Conservation (phyloP, 2,113 vertebrate genomes). For the Clinocottus analis region DNA sequence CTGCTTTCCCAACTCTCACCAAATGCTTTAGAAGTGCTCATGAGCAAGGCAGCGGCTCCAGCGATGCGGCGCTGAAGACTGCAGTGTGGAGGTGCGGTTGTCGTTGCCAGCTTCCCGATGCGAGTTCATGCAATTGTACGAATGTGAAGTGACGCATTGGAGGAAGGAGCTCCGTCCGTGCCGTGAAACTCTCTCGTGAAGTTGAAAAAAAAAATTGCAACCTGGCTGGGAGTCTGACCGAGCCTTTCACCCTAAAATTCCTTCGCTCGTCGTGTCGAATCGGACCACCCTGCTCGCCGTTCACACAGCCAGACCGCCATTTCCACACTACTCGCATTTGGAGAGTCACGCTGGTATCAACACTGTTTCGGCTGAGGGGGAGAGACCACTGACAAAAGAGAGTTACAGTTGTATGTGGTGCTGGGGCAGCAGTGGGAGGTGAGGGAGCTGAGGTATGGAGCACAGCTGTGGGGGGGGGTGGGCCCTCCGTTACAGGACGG, state of each 20-base stretch:
- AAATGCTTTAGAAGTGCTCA: conserved; percentile 28
- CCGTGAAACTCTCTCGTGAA: conserved; percentile 7
- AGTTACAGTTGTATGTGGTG: conserved; percentile 30
- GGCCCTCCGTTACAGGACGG: conserved; percentile 43
- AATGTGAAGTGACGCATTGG: conserved; percentile 19
- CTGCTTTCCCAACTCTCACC: conserved; percentile 48
- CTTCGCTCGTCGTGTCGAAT: conserved; percentile 53
- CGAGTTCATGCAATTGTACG: conserved; percentile 5
- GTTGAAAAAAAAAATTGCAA: conserved; percentile 16
- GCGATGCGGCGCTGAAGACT: conserved; percentile 1
- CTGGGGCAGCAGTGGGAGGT: conserved; percentile 38
- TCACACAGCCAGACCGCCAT: conserved; percentile 23
- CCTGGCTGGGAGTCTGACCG: conserved; percentile 29
- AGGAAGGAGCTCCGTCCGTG: conserved; percentile 1
- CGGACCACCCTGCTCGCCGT: conserved; percentile 64
- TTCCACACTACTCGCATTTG: conserved; percentile 36
- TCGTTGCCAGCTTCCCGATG: conserved; percentile 4
- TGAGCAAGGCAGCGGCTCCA: conserved; percentile 14
- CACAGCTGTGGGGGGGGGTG: too few relatives aligned
- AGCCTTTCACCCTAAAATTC: conserved; percentile 45
- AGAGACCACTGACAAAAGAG: conserved; percentile 14
- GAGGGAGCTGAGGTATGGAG: conserved; percentile 51
- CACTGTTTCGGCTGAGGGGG: conserved; percentile 15
- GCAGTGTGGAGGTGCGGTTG: conserved; percentile 3
- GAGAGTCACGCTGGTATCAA: conserved; percentile 23